phyloP scores from a whole-genome alignment of 2,888 invertebrate genomes.

The Scaptomyza parva region DNA sequence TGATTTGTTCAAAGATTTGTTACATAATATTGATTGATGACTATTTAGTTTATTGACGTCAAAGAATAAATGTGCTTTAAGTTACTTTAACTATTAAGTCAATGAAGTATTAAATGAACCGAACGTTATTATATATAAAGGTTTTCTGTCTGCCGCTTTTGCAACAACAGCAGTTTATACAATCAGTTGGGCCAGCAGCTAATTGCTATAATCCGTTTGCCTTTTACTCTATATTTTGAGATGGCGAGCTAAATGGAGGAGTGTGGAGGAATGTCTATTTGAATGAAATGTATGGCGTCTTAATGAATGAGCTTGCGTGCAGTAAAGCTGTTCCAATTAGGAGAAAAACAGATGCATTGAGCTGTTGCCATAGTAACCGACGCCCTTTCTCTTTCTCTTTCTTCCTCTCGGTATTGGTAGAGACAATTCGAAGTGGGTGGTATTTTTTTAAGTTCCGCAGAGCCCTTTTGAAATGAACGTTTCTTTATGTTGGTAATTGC shows the following conservation, averaged over 20 bases:
- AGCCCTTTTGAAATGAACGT: slow-evolving; percentile 26
- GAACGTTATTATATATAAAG: neutral
- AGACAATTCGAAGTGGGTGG: slow-evolving; percentile 3
- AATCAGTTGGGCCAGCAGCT: slow-evolving; percentile 46
- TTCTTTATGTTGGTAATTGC: slow-evolving; percentile 48
- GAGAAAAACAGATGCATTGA: slow-evolving; percentile 13
- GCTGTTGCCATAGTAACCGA: neutral
- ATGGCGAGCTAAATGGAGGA: neutral
- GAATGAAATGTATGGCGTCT: slow-evolving; percentile 8
- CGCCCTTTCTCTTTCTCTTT: no score
- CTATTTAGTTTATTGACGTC: no score
- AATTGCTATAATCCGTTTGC: slow-evolving; percentile 59
- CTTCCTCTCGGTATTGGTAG: neutral
- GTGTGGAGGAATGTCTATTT: neutral
- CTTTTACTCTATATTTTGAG: slow-evolving; percentile 11
- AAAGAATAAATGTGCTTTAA: neutral
- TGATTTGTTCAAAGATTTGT: neutral
- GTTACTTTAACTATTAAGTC: neutral
- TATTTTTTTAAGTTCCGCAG: neutral
- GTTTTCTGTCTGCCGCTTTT: slow-evolving; percentile 1
- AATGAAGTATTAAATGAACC: slow-evolving; percentile 7
- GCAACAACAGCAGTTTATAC: slow-evolving; percentile 7
- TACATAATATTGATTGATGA: no score
- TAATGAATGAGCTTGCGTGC: slow-evolving; percentile 62
- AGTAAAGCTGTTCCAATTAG: slow-evolving; percentile 55